phyloP scores from a whole-genome alignment of 2,888 invertebrate genomes.

The Drosophila mercatorum region DNA sequence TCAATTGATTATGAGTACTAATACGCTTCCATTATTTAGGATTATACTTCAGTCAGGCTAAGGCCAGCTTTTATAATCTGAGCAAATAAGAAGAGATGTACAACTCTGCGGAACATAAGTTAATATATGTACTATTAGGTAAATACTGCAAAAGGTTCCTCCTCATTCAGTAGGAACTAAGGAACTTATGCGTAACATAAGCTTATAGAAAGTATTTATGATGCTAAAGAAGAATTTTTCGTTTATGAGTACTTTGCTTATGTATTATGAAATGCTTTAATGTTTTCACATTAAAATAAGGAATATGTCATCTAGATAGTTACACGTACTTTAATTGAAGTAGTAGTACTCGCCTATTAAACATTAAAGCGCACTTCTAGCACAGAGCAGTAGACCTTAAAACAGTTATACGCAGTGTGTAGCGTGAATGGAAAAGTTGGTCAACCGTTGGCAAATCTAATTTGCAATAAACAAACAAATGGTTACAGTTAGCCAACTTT shows the following conservation, averaged over 20 bases:
- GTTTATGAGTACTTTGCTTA: background rate
- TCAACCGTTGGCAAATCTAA: conserved; percentile 26
- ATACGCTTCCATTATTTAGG: too few species aligned
- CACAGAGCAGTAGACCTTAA: background rate
- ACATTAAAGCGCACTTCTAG: background rate
- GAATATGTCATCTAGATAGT: too few species aligned
- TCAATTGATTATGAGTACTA: too few species aligned
- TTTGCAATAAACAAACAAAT: conserved; percentile 29
- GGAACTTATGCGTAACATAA: too few species aligned
- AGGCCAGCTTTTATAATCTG: too few species aligned
- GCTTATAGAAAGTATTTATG: too few species aligned
- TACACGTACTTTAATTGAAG: too few species aligned
- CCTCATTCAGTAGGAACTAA: too few species aligned
- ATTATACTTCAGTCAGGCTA: too few species aligned
- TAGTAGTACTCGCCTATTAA: background rate
- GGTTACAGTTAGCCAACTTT: conserved; percentile 22
- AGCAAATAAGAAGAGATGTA: background rate
- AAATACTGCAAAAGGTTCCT: too few species aligned
- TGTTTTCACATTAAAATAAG: background rate
- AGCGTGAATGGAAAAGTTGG: conserved; percentile 10
- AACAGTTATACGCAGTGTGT: conserved; percentile 1
- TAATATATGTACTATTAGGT: background rate
- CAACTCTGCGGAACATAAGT: background rate
- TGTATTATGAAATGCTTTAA: background rate
- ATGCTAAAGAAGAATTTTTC: too few species aligned